phyloP scores from a whole-genome alignment of 2,113 vertebrate species.

The Cygnus buccinator region DNA sequence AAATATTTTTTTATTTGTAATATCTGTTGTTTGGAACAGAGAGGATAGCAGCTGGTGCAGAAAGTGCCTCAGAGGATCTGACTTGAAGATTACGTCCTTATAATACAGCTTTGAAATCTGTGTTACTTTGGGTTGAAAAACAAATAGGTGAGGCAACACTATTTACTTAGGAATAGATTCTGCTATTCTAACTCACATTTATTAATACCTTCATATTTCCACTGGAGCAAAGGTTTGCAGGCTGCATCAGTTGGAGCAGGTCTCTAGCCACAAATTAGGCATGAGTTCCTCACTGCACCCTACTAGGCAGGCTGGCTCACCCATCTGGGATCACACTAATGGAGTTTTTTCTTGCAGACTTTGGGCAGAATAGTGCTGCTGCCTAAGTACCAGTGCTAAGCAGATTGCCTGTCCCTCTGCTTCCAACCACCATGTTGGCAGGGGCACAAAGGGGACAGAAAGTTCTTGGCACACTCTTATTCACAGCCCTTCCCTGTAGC shows the following conservation, averaged over 20 bases:
- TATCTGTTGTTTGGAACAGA: conserved; percentile 51
- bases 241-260: neutral
- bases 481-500: neutral
- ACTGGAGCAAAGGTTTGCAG: neutral
- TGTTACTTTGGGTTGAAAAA: conserved; percentile 23
- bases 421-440: neutral
- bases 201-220: neutral
- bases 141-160: conserved; percentile 13
- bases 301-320: neutral
- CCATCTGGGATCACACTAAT: neutral
- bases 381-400: neutral
- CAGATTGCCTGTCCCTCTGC: neutral
- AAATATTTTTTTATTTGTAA: conserved; percentile 68
- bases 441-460: neutral
- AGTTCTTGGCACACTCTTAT: neutral
- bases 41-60: conserved; percentile 45
- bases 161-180: conserved; percentile 33
- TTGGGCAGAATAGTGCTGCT: neutral
- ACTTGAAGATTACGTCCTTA: neutral
- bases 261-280: neutral
- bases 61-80: conserved; percentile 47
- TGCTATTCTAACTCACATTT: neutral
- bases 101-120: conserved; percentile 8
- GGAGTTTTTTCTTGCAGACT: neutral
- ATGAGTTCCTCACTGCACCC: neutral